Evolutionary conservation across 2,797 vertebrate genomes (phyloP).

Genomic region (Acanthornis magna): DNA sequence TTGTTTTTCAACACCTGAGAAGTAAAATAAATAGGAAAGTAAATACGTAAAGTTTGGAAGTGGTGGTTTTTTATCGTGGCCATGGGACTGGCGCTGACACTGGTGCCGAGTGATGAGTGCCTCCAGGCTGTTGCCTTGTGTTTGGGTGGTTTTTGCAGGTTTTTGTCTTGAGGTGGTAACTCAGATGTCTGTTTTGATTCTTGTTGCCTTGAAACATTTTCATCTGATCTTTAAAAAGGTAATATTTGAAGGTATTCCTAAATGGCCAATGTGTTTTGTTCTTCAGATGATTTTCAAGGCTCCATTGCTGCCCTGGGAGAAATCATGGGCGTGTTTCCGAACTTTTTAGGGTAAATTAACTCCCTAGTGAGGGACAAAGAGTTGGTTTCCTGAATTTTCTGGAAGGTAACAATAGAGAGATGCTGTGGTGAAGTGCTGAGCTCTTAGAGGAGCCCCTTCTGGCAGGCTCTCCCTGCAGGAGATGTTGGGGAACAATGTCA

Average conservation of each 20-base stretch:
- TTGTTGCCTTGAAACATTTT: neutral
- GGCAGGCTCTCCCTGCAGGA: neutral
- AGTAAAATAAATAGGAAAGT: neutral
- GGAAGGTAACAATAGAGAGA: neutral
- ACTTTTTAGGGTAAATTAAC: neutral
- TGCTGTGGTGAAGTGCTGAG: neutral
- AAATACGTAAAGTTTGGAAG: neutral
- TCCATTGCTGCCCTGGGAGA: neutral
- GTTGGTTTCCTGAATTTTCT: neutral
- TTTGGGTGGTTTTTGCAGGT: neutral
- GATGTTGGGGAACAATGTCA: neutral
- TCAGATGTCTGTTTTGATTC: neutral
- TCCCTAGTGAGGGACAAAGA: neutral
- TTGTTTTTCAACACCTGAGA: neutral
- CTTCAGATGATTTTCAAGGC: neutral
- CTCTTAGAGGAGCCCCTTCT: neutral
- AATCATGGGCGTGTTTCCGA: rapidly evolving
- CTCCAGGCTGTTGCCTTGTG: neutral
- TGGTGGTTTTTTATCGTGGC: neutral
- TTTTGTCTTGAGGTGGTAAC: neutral
- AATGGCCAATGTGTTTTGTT: rapidly evolving
- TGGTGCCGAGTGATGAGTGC: neutral
- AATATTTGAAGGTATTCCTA: neutral
- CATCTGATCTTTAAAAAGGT: neutral
- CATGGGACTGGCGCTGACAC: rapidly evolving